A percentile compares a stretch with the other conserved stretches of the same genome.
Conservation (phyloP, 1,140 invertebrate species). For the Sarcophaga bullata region DNA sequence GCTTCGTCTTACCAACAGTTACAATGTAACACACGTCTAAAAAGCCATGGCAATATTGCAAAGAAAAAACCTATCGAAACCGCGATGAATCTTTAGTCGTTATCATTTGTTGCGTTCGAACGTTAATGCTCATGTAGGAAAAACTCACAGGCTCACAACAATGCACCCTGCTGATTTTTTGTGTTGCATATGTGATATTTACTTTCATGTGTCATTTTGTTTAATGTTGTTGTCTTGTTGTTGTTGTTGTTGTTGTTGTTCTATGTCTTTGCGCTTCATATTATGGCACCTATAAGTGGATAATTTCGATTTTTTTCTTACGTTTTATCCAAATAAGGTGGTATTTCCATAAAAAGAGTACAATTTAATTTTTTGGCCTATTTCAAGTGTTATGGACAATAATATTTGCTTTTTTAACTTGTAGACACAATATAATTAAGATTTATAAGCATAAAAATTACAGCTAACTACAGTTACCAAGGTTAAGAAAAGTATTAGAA, state of each 20-base stretch:
- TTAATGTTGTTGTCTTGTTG: not conserved
- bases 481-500: too few relatives aligned
- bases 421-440: too few relatives aligned
- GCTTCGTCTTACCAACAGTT: too few relatives aligned
- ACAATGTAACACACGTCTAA: too few relatives aligned
- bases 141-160: constrained; percentile 5
- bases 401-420: not conserved
- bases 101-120: not conserved
- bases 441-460: too few relatives aligned
- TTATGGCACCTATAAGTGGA: not conserved
- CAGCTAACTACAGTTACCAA: too few relatives aligned
- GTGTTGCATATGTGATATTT: constrained; percentile 36
- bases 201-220: constrained; percentile 31
- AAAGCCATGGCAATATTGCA: too few relatives aligned
- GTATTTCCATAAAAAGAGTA: too few relatives aligned
- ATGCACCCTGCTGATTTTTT: constrained; percentile 1
- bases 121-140: constrained; percentile 30
- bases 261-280: not conserved
- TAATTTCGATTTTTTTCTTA: too few relatives aligned
- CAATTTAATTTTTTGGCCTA: not conserved
- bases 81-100: not conserved
- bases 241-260: not conserved
- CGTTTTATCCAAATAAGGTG: too few relatives aligned
- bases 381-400: not conserved
- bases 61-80: not conserved